A percentile compares a stretch with the other conserved stretches of the same genome.
Conservation (phyloP, 2,888 invertebrate species). For the Hylaea fasciaria region DNA sequence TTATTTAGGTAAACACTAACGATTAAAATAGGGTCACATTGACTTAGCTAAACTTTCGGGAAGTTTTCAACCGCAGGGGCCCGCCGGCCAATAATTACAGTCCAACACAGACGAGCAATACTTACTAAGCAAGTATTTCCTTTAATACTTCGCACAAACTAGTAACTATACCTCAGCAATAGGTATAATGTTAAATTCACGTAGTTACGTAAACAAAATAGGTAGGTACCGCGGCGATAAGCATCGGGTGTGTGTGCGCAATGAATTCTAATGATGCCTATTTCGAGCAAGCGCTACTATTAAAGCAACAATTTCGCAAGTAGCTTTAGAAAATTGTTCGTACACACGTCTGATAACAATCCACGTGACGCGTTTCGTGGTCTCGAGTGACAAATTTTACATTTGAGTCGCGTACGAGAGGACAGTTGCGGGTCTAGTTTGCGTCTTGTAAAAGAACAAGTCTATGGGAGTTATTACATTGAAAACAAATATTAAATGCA, state of each 20-base stretch:
- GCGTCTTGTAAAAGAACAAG: constrained; percentile 10
- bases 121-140: constrained; percentile 26
- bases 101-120: constrained; percentile 21
- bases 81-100: constrained; percentile 30
- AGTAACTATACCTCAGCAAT: constrained; percentile 18
- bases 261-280: constrained; percentile 61
- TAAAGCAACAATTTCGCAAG: constrained; percentile 50
- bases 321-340: constrained; percentile 54
- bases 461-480: not conserved
- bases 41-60: constrained; percentile 39
- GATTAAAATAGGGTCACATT: constrained; percentile 32
- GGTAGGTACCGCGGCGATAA: constrained; percentile 52
- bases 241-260: constrained; percentile 56
- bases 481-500: not conserved
- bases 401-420: constrained; percentile 58
- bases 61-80: constrained; percentile 41
- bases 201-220: constrained; percentile 52
- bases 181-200: constrained; percentile 46
- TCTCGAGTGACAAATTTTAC: constrained; percentile 68
- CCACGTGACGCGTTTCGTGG: constrained; percentile 61
- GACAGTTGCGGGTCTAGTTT: constrained; percentile 21
- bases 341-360: constrained; percentile 63
- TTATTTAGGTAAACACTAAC: constrained; percentile 26
- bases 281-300: constrained; percentile 48
- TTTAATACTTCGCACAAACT: constrained; percentile 40